Evolutionary conservation across 2,797 vertebrate species (phyloP), one percentile per base, ranked within the genome.

Genomic region (Tauraco hartlaubi): DNA sequence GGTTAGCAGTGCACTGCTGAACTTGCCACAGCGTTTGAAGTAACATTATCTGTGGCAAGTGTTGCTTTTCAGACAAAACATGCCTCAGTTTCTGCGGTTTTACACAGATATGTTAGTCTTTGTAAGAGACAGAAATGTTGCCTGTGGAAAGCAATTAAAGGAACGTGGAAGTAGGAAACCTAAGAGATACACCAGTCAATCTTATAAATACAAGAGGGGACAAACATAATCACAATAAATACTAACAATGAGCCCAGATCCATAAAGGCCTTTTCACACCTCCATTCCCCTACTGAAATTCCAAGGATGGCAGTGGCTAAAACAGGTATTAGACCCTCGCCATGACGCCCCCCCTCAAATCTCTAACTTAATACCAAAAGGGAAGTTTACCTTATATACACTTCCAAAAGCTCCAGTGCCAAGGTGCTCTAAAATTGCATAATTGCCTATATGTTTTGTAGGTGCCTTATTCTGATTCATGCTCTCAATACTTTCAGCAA

Each of bases 351-450:
- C 14, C 35, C 7, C 39, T 41, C 26, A 76, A 67, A 62, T 33
- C 5, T 62, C 26, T 22, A 69, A 76, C 84, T 33, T 29, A 71
- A 41, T 31, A 95, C 26, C 20, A 80, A 69, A 91, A 86, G 18
- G n/a, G 22, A 96, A 68, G 37, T 44, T 96, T 94, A 99, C 99
- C 98, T 99, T 99, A 93, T 99, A 99, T 75, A 99, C 98, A 29
- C 97, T 99, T 84, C 99, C 99, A 95, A 99, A 99, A 75, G 99
- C 99, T 43, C 99, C 99, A 28, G 98, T 99, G 91, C 99, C 99
- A 77, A 99, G 97, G 93, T 99, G 98, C 90, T 99, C 99, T 97
- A 99, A 97, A 96, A 99, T 96, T 5, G 98, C 98, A 41, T 99
- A 99, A 86, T 98, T 98, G 28, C 97, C 98, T 96, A 99, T 98